Conservation (phyloP, 2,888 invertebrate species). For the Strigamia crassipes region DNA sequence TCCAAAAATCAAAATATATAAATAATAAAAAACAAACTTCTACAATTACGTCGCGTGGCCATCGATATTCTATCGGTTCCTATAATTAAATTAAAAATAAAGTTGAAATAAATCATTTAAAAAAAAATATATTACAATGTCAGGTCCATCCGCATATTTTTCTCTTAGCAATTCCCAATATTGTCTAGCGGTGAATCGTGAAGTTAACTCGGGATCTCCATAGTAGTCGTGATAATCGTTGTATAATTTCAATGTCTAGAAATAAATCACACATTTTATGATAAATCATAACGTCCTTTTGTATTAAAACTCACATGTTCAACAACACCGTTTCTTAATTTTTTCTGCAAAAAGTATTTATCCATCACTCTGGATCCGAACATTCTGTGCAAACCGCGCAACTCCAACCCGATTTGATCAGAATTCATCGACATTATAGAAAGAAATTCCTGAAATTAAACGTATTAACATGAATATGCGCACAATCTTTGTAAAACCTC, state of each 20-base stretch:
- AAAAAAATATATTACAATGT: slow-evolving; percentile 8
- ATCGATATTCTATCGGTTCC: too few species aligned
- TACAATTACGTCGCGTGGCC: too few species aligned
- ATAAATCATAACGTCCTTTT: neutral
- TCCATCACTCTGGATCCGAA: slow-evolving; percentile 33
- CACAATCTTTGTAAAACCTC: neutral
- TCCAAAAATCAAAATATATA: too few species aligned
- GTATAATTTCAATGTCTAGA: slow-evolving; percentile 8
- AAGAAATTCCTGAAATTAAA: slow-evolving; percentile 1
- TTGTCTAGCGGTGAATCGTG: neutral
- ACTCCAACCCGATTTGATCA: neutral
- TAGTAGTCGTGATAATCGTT: neutral
- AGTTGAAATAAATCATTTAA: too few species aligned
- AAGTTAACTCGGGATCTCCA: neutral
- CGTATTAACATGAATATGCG: neutral
- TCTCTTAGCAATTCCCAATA: slow-evolving; percentile 21
- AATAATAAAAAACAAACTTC: too few species aligned
- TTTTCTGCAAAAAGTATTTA: neutral
- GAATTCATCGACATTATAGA: neutral
- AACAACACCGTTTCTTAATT: neutral
- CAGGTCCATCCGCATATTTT: neutral
- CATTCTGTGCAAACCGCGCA: neutral
- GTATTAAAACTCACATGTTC: neutral
- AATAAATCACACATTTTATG: neutral
- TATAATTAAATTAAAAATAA: too few species aligned